A percentile compares a stretch with the other conserved stretches of the same genome.
These are phyloP conservation scores for Mellilla xanthometata DNA, from an alignment of 2,888 invertebrate species.

Conservation along the genomic window DNA sequence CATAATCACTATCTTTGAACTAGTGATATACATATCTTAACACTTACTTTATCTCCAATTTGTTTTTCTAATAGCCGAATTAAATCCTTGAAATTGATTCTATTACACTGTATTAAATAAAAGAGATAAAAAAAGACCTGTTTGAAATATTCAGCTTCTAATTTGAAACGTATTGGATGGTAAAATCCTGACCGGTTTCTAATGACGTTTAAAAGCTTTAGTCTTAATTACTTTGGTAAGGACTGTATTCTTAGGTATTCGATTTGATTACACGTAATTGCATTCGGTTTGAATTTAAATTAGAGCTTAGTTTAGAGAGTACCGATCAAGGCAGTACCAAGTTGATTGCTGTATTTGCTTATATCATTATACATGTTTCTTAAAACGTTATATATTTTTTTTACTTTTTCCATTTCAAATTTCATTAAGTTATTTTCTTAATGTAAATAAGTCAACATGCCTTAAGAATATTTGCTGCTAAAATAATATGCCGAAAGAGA, in stretches of 20 bases:
- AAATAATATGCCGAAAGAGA: no score
- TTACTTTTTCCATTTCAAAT: no score
- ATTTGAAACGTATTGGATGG: slow-evolving; percentile 46
- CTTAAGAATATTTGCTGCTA: no score
- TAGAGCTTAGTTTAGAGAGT: slow-evolving; percentile 10
- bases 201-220: slow-evolving; percentile 58
- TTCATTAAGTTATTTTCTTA: no score
- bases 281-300: slow-evolving; percentile 18
- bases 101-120: slow-evolving; percentile 49
- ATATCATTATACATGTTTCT: background rate
- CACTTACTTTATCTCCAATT: slow-evolving; percentile 21
- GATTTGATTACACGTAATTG: slow-evolving; percentile 35
- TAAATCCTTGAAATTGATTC: slow-evolving; percentile 41
- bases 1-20: slow-evolving; percentile 7
- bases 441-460: no score
- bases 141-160: slow-evolving; percentile 49
- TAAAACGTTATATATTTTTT: no score
- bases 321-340: slow-evolving; percentile 1
- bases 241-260: slow-evolving; percentile 40
- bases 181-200: slow-evolving; percentile 56
- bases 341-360: slow-evolving; percentile 11
- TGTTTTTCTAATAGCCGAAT: slow-evolving; percentile 21
- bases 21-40: slow-evolving; percentile 12
- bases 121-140: slow-evolving; percentile 43
- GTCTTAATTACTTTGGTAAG: slow-evolving; percentile 58